Conservation (phyloP, 2,888 invertebrate genomes). For the Sericinus montela region DNA sequence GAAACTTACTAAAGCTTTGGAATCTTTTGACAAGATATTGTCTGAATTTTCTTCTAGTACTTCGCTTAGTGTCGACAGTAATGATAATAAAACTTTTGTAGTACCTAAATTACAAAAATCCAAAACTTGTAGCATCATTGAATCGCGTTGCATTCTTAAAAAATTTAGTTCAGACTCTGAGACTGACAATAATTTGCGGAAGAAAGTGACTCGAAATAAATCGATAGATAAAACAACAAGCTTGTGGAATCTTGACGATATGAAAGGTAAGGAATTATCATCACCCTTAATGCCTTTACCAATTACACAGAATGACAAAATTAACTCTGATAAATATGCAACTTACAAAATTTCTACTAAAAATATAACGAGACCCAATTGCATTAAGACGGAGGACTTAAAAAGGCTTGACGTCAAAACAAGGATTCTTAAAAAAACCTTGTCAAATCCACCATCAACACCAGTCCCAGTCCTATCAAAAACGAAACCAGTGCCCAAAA, state of each 20-base stretch:
- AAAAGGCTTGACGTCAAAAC: constrained; percentile 77
- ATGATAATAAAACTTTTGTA: constrained; percentile 46
- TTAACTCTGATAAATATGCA: constrained; percentile 70
- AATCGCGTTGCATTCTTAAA: constrained; percentile 83
- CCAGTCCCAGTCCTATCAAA: constrained; percentile 71
- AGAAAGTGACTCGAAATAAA: constrained; percentile 64
- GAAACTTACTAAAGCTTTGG: constrained; percentile 66
- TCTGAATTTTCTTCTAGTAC: constrained; percentile 60
- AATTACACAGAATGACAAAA: constrained; percentile 52
- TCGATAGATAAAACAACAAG: constrained; percentile 78
- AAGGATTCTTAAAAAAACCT: constrained; percentile 74
- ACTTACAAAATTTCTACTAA: constrained; percentile 74
- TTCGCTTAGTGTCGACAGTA: constrained; percentile 44
- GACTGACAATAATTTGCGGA: constrained; percentile 47
- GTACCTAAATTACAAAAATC: constrained; percentile 83
- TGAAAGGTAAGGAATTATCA: constrained; percentile 72
- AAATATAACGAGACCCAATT: constrained; percentile 53
- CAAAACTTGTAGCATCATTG: constrained; percentile 84
- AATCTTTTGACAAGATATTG: constrained; percentile 73
- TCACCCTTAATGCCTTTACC: constrained; percentile 63
- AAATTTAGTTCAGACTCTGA: constrained; percentile 75
- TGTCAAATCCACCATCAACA: constrained; percentile 74
- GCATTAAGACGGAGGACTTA: constrained; percentile 65
- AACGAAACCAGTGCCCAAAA: constrained; percentile 55
- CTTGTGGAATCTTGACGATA: constrained; percentile 79